phyloP scores from a whole-genome alignment of 2,113 vertebrate genomes.

The Zeus faber region DNA sequence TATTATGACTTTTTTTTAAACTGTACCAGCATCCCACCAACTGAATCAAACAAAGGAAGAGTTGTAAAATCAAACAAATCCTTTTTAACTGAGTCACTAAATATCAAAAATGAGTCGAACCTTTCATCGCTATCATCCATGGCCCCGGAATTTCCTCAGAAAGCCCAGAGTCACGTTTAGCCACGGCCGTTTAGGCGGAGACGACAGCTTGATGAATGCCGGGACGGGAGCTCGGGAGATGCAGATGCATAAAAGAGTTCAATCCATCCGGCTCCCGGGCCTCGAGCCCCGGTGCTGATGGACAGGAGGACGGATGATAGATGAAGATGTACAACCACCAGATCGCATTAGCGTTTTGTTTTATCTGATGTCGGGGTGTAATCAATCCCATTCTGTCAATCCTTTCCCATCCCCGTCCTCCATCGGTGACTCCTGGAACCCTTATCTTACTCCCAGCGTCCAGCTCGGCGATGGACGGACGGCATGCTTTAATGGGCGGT shows the following conservation, averaged over 20 bases:
- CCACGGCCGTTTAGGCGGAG: constrained; percentile 22
- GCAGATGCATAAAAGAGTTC: constrained; percentile 40
- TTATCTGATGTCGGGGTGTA: constrained; percentile 68
- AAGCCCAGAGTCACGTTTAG: constrained; percentile 32
- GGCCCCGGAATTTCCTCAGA: constrained; percentile 13
- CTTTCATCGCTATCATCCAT: too few species aligned
- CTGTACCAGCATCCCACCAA: too few species aligned
- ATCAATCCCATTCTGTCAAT: constrained; percentile 64
- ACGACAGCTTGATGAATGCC: constrained; percentile 62
- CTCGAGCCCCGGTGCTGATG: constrained; percentile 58
- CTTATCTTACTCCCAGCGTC: constrained; percentile 31
- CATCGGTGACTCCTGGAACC: constrained; percentile 12
- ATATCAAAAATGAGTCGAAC: too few species aligned
- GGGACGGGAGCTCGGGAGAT: constrained; percentile 32
- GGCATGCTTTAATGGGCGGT: too few species aligned
- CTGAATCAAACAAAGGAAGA: too few species aligned
- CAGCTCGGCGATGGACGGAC: background rate
- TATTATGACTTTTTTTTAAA: too few species aligned
- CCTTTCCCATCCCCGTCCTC: constrained; percentile 21
- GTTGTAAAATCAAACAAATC: too few species aligned
- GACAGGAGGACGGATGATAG: constrained; percentile 65
- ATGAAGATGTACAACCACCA: constrained; percentile 76
- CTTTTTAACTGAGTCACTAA: too few species aligned
- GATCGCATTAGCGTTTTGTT: constrained; percentile 71
- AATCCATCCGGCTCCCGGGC: constrained; percentile 41